Conservation (phyloP, 2,113 vertebrate species). For the Ammodytes dubius region DNA sequence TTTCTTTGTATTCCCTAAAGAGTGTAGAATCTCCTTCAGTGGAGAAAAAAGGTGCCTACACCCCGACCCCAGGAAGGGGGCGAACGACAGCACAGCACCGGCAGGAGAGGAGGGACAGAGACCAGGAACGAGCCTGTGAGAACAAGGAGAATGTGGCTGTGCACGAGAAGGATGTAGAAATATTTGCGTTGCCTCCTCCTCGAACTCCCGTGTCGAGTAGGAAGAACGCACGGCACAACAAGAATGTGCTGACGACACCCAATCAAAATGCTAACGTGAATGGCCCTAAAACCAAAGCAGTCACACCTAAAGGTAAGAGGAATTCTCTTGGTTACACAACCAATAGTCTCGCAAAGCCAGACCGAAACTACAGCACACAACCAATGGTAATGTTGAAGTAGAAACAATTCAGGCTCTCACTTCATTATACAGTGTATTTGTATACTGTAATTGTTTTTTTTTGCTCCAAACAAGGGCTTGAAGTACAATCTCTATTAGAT, state of each 20-base stretch:
- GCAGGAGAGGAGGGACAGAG: constrained; percentile 68
- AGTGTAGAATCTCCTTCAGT: constrained; percentile 50
- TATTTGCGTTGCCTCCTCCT: constrained; percentile 85
- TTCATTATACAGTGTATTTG: constrained; percentile 34
- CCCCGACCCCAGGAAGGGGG: constrained; percentile 55
- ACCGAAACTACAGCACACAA: neutral
- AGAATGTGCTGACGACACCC: constrained; percentile 78
- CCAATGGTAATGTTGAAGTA: neutral
- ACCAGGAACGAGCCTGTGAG: constrained; percentile 67
- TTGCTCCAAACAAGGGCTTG: constrained; percentile 47
- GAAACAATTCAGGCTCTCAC: neutral
- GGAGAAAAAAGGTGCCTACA: constrained; percentile 55
- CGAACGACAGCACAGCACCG: constrained; percentile 30
- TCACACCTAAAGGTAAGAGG: constrained; percentile 77
- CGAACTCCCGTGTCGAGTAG: constrained; percentile 80
- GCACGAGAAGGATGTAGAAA: constrained; percentile 70
- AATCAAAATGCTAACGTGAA: constrained; percentile 53
- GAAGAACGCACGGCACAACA: constrained; percentile 78
- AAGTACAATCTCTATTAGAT: constrained; percentile 60
- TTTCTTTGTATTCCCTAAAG: constrained; percentile 50
- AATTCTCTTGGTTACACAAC: neutral
- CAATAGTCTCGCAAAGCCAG: neutral
- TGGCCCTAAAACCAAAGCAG: constrained; percentile 27
- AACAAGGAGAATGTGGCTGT: constrained; percentile 89
- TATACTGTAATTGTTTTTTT: constrained; percentile 60